Percentiles rank a stretch among this genome's conserved stretches.
Conservation (phyloP, 2,797 vertebrate genomes). For the Lemur catta region DNA sequence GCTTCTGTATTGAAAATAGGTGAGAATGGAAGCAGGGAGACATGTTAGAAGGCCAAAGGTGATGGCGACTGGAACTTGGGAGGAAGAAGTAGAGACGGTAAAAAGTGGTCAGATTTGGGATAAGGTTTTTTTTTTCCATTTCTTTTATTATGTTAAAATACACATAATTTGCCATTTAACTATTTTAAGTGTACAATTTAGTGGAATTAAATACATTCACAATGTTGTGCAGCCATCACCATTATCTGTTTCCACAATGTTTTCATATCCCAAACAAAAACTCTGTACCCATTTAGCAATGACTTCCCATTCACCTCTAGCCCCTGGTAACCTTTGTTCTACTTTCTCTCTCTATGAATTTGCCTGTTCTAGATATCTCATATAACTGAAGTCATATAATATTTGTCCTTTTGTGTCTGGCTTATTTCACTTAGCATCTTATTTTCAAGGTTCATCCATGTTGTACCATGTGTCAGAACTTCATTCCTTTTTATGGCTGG, state of each 20-base stretch:
- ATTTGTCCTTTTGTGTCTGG: background rate
- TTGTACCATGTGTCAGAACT: background rate
- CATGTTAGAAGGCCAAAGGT: background rate
- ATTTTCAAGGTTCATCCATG: background rate
- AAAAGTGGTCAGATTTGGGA: background rate
- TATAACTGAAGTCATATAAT: background rate
- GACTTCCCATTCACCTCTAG: background rate
- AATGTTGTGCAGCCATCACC: background rate
- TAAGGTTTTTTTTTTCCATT: background rate
- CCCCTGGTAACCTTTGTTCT: background rate
- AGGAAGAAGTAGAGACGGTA: background rate
- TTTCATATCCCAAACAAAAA: background rate
- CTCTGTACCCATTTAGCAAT: background rate
- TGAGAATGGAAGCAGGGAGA: background rate
- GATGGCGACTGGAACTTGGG: background rate
- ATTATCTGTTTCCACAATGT: background rate
- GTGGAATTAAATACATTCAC: background rate
- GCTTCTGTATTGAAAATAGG: background rate
- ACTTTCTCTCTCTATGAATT: background rate
- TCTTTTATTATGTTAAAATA: too few relatives aligned
- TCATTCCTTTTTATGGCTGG: background rate
- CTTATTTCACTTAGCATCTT: background rate
- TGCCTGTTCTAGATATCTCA: background rate
- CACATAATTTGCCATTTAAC: background rate
- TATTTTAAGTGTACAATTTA: background rate